Conservation (phyloP, 2,888 invertebrate genomes). For the Calameuta idolon region DNA sequence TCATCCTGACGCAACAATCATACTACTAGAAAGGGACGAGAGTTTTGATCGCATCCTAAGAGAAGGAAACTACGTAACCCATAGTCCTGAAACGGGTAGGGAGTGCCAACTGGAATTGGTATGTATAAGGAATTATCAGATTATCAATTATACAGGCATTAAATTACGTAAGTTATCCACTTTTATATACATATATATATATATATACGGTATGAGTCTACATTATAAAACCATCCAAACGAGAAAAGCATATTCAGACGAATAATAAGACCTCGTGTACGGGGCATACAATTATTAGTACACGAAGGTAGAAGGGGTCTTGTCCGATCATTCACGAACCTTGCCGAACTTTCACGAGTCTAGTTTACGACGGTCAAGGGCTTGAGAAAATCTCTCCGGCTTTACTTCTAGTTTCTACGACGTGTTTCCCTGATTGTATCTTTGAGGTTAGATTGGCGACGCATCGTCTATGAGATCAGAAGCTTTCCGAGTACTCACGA, state of each 20-base stretch:
- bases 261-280: neutral
- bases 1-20: neutral
- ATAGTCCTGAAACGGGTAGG: neutral
- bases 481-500: neutral
- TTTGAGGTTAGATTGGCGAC: neutral
- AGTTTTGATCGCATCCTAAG: neutral
- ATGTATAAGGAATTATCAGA: conserved; percentile 1
- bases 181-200: neutral
- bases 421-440: neutral
- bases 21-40: neutral
- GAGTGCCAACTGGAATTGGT: neutral
- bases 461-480: neutral
- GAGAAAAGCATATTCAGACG: neutral
- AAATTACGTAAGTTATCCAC: neutral
- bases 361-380: neutral
- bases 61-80: neutral
- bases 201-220: neutral
- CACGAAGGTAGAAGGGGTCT: neutral
- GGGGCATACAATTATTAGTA: neutral
- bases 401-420: neutral
- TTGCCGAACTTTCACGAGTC: neutral
- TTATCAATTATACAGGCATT: neutral
- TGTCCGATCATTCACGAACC: neutral
- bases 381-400: neutral
- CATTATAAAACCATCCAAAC: neutral